These are phyloP conservation scores for Rhingia campestris DNA, from an alignment of 2,888 invertebrate genomes.

Conservation along the genomic window DNA sequence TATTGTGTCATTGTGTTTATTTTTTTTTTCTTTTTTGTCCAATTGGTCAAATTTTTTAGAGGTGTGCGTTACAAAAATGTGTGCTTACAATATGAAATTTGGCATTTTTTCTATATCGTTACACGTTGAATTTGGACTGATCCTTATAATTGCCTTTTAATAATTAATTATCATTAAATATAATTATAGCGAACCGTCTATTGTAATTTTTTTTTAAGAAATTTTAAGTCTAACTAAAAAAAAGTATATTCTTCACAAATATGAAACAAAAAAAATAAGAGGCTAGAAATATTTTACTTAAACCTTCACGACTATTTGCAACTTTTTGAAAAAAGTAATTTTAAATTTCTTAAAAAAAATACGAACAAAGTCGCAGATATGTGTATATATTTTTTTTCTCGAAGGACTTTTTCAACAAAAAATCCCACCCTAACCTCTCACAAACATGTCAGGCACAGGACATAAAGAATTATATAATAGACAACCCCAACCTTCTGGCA, in stretches of 20 bases:
- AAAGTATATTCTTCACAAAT: background rate
- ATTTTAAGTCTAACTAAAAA: background rate
- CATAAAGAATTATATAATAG: no score
- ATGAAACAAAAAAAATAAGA: background rate
- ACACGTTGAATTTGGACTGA: slow-evolving; percentile 7
- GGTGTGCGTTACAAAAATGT: slow-evolving; percentile 13
- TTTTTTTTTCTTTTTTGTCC: background rate
- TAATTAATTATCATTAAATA: background rate
- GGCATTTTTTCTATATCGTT: slow-evolving; percentile 8
- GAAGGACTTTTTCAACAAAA: no score
- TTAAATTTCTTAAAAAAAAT: no score
- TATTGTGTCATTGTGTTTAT: slow-evolving; percentile 64
- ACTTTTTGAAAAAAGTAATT: no score
- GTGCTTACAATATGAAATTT: slow-evolving; percentile 28
- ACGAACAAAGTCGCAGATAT: no score
- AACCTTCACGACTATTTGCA: no score
- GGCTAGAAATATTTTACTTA: no score
- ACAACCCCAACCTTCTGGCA: background rate
- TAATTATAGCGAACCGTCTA: background rate
- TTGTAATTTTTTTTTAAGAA: background rate
- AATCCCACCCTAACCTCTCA: no score
- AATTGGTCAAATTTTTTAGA: slow-evolving; percentile 5
- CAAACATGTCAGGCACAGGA: no score
- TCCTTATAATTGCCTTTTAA: slow-evolving; percentile 10
- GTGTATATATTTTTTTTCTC: no score